Evolutionary conservation across 2,797 vertebrate species (phyloP).

Genomic region (Onychomys torridus): DNA sequence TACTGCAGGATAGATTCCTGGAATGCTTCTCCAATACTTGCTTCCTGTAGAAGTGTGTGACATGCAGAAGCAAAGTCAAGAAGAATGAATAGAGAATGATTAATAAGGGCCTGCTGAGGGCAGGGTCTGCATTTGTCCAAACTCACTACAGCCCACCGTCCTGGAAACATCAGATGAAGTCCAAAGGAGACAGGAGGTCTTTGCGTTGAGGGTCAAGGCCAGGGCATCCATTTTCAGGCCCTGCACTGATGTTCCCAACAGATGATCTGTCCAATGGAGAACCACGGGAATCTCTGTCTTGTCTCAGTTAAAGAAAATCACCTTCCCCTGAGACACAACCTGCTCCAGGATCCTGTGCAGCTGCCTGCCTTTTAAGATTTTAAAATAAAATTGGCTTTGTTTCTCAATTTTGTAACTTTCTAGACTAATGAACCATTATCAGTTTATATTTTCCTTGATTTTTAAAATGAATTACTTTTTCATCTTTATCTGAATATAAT

Average conservation of each 20-base stretch:
- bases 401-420: constrained; percentile 13
- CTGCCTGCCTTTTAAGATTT: background rate
- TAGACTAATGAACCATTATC: background rate
- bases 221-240: background rate
- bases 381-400: background rate
- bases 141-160: background rate
- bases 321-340: background rate
- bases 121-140: background rate
- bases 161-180: background rate
- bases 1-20: background rate
- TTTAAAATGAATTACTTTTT: constrained; percentile 28
- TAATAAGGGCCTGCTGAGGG: background rate
- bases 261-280: background rate
- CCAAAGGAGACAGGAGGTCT: background rate
- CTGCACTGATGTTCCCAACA: background rate
- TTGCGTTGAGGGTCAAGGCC: background rate
- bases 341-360: background rate
- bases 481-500: background rate
- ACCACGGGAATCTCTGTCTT: background rate
- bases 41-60: constrained; percentile 14
- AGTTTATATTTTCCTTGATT: background rate
- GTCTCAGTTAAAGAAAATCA: background rate
- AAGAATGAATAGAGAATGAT: background rate
- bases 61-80: background rate
- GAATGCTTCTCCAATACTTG: constrained; percentile 10